phyloP scores from a whole-genome alignment of 2,888 invertebrate species.

The Cerceris ruficornis region DNA sequence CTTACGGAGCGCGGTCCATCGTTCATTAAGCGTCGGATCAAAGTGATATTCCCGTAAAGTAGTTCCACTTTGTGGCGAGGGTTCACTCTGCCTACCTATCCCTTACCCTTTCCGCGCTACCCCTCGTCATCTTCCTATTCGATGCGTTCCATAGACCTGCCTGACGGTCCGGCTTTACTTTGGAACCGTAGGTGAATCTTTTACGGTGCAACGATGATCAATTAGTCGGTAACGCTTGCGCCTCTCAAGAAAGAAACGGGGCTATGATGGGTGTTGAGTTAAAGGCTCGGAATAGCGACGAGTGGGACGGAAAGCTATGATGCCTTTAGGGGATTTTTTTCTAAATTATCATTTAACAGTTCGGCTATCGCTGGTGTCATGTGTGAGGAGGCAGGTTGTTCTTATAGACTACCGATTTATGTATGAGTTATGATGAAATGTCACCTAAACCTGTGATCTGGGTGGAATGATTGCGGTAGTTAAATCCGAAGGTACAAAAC shows the following conservation, averaged over 20 bases:
- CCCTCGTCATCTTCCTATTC: conserved; percentile 25
- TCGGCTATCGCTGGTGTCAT: too few species aligned
- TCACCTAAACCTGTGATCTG: too few species aligned
- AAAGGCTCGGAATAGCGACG: too few species aligned
- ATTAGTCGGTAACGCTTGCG: conserved; percentile 48
- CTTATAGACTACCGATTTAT: too few species aligned
- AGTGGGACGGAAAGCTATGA: too few species aligned
- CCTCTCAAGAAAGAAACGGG: neutral
- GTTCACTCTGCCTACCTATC: conserved; percentile 55
- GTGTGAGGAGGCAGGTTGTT: too few species aligned
- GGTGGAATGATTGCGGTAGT: too few species aligned
- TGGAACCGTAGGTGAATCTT: conserved; percentile 61
- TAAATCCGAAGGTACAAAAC: too few species aligned
- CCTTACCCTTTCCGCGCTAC: conserved; percentile 53
- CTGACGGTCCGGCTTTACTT: conserved; percentile 51
- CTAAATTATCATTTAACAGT: too few species aligned
- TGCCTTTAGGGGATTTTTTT: too few species aligned
- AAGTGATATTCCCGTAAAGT: conserved; percentile 79
- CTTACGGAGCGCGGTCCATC: conserved; percentile 76
- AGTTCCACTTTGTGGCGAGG: conserved; percentile 70
- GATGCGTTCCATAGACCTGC: conserved; percentile 23
- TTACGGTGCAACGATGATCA: conserved; percentile 58
- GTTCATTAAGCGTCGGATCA: conserved; percentile 79
- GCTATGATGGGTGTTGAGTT: too few species aligned
- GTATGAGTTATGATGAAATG: too few species aligned